These are phyloP conservation scores for Micromys minutus DNA, from an alignment of 2,113 vertebrate species.

Conservation along the genomic window DNA sequence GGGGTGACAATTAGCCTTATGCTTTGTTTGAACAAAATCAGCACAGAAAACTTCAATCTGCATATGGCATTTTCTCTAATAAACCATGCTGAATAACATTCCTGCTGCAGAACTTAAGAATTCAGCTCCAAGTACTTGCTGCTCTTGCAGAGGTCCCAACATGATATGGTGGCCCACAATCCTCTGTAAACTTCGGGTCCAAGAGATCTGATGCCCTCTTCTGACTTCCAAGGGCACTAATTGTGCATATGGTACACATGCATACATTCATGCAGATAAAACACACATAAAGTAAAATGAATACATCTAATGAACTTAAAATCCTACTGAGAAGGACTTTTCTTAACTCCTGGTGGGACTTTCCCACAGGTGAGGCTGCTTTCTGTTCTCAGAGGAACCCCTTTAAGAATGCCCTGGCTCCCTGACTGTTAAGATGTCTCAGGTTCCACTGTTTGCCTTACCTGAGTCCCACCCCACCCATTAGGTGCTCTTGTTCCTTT, in stretches of 20 bases:
- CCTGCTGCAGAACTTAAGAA: background rate
- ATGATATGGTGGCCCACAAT: background rate
- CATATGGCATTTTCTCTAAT: background rate
- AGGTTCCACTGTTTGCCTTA: background rate
- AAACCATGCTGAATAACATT: background rate
- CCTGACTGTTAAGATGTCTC: background rate
- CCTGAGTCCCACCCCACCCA: background rate
- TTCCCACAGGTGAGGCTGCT: background rate
- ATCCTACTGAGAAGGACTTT: background rate
- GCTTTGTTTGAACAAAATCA: background rate
- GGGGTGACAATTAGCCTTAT: background rate
- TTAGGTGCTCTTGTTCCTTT: background rate
- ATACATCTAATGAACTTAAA: background rate
- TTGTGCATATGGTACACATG: background rate
- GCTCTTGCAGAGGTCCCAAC: background rate
- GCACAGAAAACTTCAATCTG: background rate
- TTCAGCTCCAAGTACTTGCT: background rate
- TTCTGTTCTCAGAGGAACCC: background rate
- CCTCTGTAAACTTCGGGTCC: background rate
- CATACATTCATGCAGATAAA: background rate
- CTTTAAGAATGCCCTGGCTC: background rate
- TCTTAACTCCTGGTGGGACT: background rate
- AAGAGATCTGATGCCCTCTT: background rate
- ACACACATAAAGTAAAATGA: background rate
- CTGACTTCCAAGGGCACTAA: background rate